Evolutionary conservation across 2,113 vertebrate genomes (phyloP).

Genomic region (Malurus elegans): DNA sequence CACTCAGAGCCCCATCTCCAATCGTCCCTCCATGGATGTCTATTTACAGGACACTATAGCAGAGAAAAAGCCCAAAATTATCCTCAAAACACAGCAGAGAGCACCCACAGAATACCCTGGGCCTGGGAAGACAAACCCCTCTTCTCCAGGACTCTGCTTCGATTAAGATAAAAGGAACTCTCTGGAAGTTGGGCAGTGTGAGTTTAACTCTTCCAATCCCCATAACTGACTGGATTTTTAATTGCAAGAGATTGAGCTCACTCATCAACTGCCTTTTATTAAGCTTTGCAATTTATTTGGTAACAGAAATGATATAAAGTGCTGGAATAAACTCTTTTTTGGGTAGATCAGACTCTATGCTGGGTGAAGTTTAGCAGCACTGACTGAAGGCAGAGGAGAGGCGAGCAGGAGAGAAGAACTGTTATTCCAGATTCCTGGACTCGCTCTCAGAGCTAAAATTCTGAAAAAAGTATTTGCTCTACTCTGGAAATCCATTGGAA

Average conservation of each 20-base stretch:
- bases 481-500: not conserved
- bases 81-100: not conserved
- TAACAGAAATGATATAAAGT: not conserved
- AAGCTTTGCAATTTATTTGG: not conserved
- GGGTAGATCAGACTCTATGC: not conserved
- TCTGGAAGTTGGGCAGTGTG: not conserved
- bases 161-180: not conserved
- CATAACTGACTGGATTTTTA: not conserved
- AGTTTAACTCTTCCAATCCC: not conserved
- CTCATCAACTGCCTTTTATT: not conserved
- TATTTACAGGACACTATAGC: not conserved
- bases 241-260: not conserved
- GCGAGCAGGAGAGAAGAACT: not conserved
- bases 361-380: not conserved
- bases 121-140: accelerated
- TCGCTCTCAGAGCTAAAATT: not conserved
- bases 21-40: accelerated
- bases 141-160: accelerated
- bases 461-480: not conserved
- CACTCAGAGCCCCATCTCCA: not conserved
- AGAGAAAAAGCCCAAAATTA: not conserved
- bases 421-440: accelerated
- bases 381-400: not conserved
- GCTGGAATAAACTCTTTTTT: not conserved
- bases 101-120: not conserved